These are phyloP conservation scores for Elephantulus edwardii DNA, from an alignment of 2,113 vertebrate species.

Conservation along the genomic window DNA sequence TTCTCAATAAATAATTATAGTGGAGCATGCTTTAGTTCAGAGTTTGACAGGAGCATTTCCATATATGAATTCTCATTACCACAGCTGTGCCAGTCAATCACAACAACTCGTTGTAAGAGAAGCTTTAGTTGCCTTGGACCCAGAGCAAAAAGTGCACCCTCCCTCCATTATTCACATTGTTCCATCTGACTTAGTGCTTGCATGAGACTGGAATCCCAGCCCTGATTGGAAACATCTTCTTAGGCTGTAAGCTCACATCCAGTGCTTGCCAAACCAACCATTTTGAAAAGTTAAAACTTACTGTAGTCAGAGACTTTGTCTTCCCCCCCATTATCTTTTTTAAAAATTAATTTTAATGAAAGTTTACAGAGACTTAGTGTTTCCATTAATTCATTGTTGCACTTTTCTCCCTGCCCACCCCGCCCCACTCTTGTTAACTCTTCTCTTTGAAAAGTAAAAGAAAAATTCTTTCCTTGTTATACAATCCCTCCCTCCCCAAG, in stretches of 20 bases:
- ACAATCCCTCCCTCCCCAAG: too few species aligned
- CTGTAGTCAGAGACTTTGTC: background rate
- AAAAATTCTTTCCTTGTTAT: too few species aligned
- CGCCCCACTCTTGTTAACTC: too few species aligned
- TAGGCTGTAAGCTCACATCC: background rate
- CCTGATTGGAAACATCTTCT: background rate
- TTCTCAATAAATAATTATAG: background rate
- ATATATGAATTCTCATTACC: background rate
- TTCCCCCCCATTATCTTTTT: too few species aligned
- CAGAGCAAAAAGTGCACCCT: background rate
- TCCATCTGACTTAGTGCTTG: slow-evolving; percentile 11
- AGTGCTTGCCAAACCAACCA: background rate
- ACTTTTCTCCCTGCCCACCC: too few species aligned
- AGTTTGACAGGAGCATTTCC: background rate
- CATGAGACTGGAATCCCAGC: background rate
- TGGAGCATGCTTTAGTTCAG: background rate
- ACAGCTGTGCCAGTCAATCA: background rate
- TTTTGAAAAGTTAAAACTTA: background rate
- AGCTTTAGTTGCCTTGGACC: background rate
- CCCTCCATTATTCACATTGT: background rate
- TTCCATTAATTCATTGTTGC: too few species aligned
- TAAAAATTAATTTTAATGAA: too few species aligned
- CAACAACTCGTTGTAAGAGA: background rate
- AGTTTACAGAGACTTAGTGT: too few species aligned
- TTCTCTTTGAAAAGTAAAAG: too few species aligned